Evolutionary conservation across 64 coral and sea anemone species (phyloP), one percentile per base, ranked within the genome.

Genomic region (Orbicella faveolata): DNA sequence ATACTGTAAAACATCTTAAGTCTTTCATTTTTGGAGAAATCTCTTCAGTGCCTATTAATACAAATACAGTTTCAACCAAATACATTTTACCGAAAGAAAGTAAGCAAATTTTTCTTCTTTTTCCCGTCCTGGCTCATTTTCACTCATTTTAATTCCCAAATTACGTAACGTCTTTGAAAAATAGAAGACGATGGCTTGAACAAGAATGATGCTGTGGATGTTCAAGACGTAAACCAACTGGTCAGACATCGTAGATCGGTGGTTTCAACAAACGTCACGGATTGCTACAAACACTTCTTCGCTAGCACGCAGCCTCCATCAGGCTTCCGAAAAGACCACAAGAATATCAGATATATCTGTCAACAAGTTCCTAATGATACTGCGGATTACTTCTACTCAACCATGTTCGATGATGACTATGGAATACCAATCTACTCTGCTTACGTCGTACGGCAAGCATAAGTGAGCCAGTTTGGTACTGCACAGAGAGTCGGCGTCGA

Each of bases 401-500:
- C 70, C 44, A 87, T 87, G 84, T 87, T 87, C 34, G 84, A 87
- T 75, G 21, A 20, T 34, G 6, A 74, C 53, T 74, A 52, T 52
- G 84, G 84, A 30, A 87, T 87, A 34, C 67, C 70, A 20, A 54
- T 87, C 84, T 87, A 87, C 33, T 80, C 54, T 4, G 78, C 78
- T 6, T 80, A 80, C 52, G 52, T 80, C 23, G 54, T 80, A 34
- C 13, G 0, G 9, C 52, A 80, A 80, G 78, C 21, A 26, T 23
- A 80, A 33, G 54, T 53, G 20, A 30, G n/a, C 52, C 52, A 80
- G 78, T 80, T 80, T 61, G n/a, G 53, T 4, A 80, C 78, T 0
- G 78, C 12, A 59, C 8, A 9, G 6, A 57, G 78, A 80, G 26
- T 23, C 16, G 23, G 52, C 23, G n/a, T 13, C 51, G 52, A 61